Percentiles rank a stretch among this genome's conserved stretches.
Evolutionary conservation across 2,113 vertebrate species (phyloP).

Genomic region (Macquaria ambigua): DNA sequence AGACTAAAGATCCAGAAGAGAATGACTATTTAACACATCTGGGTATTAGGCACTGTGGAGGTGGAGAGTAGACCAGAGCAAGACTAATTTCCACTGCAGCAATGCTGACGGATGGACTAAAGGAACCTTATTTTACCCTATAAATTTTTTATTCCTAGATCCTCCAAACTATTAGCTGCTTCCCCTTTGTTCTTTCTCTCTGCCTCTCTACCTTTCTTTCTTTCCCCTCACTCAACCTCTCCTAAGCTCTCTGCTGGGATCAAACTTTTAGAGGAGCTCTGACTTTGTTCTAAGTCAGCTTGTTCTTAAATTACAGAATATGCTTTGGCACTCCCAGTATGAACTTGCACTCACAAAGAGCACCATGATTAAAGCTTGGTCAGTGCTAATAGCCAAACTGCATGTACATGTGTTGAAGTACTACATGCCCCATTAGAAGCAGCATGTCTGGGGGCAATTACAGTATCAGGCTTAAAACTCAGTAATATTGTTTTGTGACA

Average conservation of each 20-base stretch:
- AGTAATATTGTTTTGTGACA: background rate
- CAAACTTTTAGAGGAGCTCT: slow-evolving; percentile 50
- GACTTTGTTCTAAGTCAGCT: slow-evolving; percentile 60
- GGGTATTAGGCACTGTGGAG: slow-evolving; percentile 28
- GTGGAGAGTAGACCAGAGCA: slow-evolving; percentile 48
- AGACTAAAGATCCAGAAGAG: slow-evolving; percentile 4
- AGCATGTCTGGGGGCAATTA: background rate
- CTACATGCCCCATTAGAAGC: background rate
- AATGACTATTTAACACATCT: slow-evolving; percentile 8
- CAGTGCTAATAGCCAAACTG: background rate
- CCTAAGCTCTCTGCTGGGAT: slow-evolving; percentile 60
- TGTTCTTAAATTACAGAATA: slow-evolving; percentile 46
- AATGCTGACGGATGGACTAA: slow-evolving; percentile 72
- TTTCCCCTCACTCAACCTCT: slow-evolving; percentile 60
- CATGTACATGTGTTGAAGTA: background rate
- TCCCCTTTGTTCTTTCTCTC: slow-evolving; percentile 64
- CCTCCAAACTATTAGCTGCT: slow-evolving; percentile 75
- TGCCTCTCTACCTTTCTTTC: slow-evolving; percentile 52
- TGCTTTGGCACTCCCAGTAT: background rate
- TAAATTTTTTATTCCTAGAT: slow-evolving; percentile 76
- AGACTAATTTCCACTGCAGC: slow-evolving; percentile 72
- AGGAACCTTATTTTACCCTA: slow-evolving; percentile 75
- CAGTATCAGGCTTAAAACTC: background rate
- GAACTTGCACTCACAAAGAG: background rate
- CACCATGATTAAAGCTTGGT: slow-evolving; percentile 6